Evolutionary conservation across 2,888 invertebrate genomes (phyloP).

Genomic region (Pseudanteris insignis): DNA sequence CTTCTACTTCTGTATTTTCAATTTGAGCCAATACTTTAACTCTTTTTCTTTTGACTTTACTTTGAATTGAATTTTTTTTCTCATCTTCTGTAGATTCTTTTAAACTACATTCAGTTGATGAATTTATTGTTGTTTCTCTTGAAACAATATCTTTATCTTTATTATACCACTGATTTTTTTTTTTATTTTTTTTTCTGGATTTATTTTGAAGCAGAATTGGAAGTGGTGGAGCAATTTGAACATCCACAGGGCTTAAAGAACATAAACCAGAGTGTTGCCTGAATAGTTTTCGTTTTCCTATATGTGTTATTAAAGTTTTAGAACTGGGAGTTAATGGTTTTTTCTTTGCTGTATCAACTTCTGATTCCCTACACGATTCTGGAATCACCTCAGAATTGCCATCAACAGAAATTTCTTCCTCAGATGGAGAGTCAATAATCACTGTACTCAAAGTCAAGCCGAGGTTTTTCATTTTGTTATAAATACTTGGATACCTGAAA

Average conservation of each 20-base stretch:
- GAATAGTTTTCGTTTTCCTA: slow-evolving; percentile 14
- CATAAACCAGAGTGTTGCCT: slow-evolving; percentile 20
- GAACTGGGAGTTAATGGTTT: background rate
- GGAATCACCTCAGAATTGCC: slow-evolving; percentile 39
- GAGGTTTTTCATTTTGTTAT: slow-evolving; percentile 22
- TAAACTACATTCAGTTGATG: background rate
- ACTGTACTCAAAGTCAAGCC: slow-evolving; percentile 33
- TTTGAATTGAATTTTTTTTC: background rate
- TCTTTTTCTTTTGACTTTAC: background rate
- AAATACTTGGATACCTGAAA: slow-evolving; percentile 36
- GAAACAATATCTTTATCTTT: slow-evolving; percentile 11
- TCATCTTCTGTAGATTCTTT: background rate
- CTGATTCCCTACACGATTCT: slow-evolving; percentile 43
- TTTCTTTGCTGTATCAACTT: slow-evolving; percentile 13
- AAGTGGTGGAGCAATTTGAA: background rate
- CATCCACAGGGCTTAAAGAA: slow-evolving; percentile 22
- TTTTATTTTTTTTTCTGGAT: background rate
- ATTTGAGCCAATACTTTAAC: background rate
- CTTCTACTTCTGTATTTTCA: background rate
- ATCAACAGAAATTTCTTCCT: slow-evolving; percentile 13
- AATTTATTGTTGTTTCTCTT: slow-evolving; percentile 10
- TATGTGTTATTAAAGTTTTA: background rate
- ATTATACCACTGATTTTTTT: background rate
- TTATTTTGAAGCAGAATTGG: background rate
- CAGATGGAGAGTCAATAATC: slow-evolving; percentile 41